Evolutionary conservation across 23 tunicate genomes (phyloP).

Genomic region (Aplidium turbinatum): DNA sequence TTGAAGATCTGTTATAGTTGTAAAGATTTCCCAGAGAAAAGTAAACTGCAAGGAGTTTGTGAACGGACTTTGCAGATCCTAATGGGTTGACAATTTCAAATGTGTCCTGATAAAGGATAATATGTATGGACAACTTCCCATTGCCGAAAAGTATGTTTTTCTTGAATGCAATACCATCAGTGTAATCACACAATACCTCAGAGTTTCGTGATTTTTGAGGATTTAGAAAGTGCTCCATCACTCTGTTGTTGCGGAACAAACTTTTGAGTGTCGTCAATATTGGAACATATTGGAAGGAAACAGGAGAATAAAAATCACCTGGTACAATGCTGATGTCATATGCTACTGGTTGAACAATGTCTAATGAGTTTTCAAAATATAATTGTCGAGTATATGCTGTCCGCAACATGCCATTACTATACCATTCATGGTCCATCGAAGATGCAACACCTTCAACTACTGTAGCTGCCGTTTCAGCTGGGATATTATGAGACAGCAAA

Average conservation of each 20-base stretch:
- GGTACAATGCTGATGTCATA: too few species aligned
- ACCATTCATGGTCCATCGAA: too few species aligned
- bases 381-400: too few species aligned
- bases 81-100: constrained; percentile 40
- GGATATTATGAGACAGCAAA: too few species aligned
- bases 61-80: constrained; percentile 18
- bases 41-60: constrained; percentile 36
- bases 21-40: constrained; percentile 31
- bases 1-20: background rate
- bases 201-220: background rate
- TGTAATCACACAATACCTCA: background rate
- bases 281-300: constrained; percentile 1
- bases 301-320: too few species aligned
- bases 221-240: constrained; percentile 1
- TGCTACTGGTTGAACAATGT: too few species aligned
- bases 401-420: too few species aligned
- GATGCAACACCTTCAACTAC: too few species aligned
- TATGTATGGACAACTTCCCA: background rate
- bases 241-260: background rate
- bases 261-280: background rate
- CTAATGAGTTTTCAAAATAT: too few species aligned
- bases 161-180: background rate
- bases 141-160: background rate
- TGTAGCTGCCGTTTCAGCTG: too few species aligned
- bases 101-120: constrained; percentile 35